Percentiles rank a stretch among this genome's conserved stretches.
These are phyloP conservation scores for Phyllopteryx taeniolatus DNA, from an alignment of 2,113 vertebrate species.

Conservation along the genomic window DNA sequence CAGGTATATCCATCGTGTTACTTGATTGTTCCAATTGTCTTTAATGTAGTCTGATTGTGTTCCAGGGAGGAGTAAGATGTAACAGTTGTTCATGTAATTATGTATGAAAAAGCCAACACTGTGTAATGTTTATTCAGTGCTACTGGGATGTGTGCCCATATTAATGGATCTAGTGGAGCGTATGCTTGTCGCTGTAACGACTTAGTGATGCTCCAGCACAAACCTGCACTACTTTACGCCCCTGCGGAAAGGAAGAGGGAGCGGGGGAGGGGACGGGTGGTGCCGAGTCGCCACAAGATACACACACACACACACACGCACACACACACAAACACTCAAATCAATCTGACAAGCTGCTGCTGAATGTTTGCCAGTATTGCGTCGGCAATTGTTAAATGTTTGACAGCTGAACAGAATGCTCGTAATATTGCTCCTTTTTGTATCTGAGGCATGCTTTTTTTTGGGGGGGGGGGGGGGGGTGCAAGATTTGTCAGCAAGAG, in stretches of 20 bases:
- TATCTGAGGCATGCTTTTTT: not conserved
- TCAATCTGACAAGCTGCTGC: conserved; percentile 55
- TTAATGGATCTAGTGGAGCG: conserved; percentile 7
- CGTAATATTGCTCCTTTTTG: conserved; percentile 9
- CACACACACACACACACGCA: too few relatives aligned
- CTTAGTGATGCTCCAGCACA: not conserved
- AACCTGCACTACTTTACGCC: conserved; percentile 6
- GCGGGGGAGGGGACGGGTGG: conserved; percentile 19
- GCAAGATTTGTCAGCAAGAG: not conserved
- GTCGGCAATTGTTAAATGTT: conserved; percentile 45
- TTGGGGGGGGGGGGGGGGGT: not conserved
- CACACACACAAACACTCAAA: conserved; percentile 6
- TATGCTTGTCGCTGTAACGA: conserved; percentile 7
- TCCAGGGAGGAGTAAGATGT: not conserved
- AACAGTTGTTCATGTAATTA: conserved; percentile 13
- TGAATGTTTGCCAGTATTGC: conserved; percentile 43
- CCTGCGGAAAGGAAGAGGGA: conserved; percentile 15
- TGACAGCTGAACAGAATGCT: conserved; percentile 33
- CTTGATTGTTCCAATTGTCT: not conserved
- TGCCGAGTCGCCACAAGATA: conserved; percentile 32
- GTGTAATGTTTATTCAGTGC: not conserved
- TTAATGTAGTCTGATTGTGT: conserved; percentile 1
- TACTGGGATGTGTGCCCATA: conserved; percentile 12
- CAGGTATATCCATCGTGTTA: not conserved
- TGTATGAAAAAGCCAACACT: not conserved